phyloP scores from a whole-genome alignment of 2,888 invertebrate species.

The Napeogenes inachia region DNA sequence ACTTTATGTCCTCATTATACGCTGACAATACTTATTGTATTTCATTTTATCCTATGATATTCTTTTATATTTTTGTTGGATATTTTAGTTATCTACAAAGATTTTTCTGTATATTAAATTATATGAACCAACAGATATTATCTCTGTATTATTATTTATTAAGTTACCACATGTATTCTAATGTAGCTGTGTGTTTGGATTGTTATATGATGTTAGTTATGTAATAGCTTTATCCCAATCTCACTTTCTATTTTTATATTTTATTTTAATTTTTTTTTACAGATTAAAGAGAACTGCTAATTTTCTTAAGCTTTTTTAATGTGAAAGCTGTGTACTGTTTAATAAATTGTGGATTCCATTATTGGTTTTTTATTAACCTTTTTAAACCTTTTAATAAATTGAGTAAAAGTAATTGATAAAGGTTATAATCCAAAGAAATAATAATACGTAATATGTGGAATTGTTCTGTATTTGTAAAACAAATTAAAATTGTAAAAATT shows the following conservation, averaged over 20 bases:
- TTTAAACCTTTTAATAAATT: background rate
- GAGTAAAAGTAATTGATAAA: no score
- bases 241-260: background rate
- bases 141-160: no score
- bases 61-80: no score
- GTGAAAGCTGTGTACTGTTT: slow-evolving; percentile 7
- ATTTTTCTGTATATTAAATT: no score
- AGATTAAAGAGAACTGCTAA: background rate
- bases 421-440: background rate
- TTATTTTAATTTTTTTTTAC: background rate
- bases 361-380: background rate
- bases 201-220: no score
- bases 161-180: no score
- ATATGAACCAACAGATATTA: no score
- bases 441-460: slow-evolving; percentile 11
- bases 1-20: no score
- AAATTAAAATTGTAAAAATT: slow-evolving; percentile 10
- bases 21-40: no score
- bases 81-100: no score
- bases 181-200: no score
- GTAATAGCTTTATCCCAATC: background rate
- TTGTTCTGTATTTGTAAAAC: slow-evolving; percentile 22
- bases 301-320: background rate
- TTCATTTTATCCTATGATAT: no score
- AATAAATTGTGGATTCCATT: slow-evolving; percentile 4